Evolutionary conservation across 2,113 vertebrate species (phyloP).

Genomic region (Notothenia coriiceps): DNA sequence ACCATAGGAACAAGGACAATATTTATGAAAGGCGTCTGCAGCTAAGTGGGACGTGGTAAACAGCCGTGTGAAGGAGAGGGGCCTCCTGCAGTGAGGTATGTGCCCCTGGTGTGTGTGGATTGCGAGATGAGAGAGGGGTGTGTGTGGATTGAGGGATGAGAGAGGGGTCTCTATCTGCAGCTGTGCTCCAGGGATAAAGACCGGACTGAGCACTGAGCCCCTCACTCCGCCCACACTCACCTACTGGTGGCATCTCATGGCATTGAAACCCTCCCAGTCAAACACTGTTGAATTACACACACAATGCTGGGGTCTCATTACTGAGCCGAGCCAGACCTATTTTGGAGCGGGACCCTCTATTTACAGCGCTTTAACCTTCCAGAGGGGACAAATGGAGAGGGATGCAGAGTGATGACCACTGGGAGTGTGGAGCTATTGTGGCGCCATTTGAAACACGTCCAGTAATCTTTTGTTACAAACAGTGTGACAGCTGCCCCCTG

Average conservation of each 20-base stretch:
- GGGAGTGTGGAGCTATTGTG: conserved; percentile 61
- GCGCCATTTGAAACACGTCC: conserved; percentile 39
- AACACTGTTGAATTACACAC: conserved; percentile 38
- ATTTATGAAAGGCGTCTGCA: conserved; percentile 55
- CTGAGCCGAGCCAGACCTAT: conserved; percentile 34
- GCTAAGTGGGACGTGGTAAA: conserved; percentile 55
- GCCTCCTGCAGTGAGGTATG: conserved; percentile 34
- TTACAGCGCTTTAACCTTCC: conserved; percentile 59
- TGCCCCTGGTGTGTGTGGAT: conserved; percentile 25
- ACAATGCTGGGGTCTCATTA: background rate
- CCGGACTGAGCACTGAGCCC: conserved; percentile 8
- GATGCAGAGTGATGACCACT: conserved; percentile 34
- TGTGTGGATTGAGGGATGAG: conserved; percentile 23
- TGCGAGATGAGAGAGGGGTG: conserved; percentile 14
- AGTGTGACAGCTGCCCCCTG: conserved; percentile 72
- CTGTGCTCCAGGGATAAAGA: conserved; percentile 64
- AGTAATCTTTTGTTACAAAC: conserved; percentile 57
- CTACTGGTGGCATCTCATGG: background rate
- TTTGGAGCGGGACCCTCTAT: conserved; percentile 40
- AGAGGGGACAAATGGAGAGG: conserved; percentile 31
- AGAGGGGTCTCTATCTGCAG: conserved; percentile 51
- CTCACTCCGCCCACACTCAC: conserved; percentile 7
- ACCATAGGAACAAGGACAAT: conserved; percentile 65
- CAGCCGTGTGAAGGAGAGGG: conserved; percentile 33
- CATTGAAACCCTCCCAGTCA: conserved; percentile 11